A percentile compares a stretch with the other conserved stretches of the same genome.
These are phyloP conservation scores for Lycaon pictus DNA, from an alignment of 2,113 vertebrate species.

Conservation along the genomic window DNA sequence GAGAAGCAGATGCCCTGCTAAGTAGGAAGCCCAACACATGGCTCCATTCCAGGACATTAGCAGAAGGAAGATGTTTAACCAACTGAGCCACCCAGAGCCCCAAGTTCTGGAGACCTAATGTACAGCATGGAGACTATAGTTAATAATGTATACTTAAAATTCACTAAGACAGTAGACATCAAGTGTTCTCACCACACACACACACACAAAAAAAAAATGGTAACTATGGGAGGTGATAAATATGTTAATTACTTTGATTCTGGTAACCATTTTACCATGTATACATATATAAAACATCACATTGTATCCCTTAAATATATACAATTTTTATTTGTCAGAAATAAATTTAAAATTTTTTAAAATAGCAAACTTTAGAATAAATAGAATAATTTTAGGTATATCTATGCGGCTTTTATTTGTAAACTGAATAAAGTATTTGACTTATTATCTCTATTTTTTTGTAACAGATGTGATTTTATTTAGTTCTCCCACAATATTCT, in stretches of 20 bases:
- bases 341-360: background rate
- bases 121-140: background rate
- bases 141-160: background rate
- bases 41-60: too few species aligned
- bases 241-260: background rate
- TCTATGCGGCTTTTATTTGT: background rate
- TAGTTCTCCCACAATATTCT: background rate
- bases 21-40: too few species aligned
- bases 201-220: too few species aligned
- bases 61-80: too few species aligned
- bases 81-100: too few species aligned
- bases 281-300: background rate
- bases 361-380: background rate
- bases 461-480: background rate
- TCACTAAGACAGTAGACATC: background rate
- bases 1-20: too few species aligned
- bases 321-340: slow-evolving; percentile 9
- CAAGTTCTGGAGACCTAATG: background rate
- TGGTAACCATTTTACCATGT: background rate
- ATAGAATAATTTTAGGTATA: background rate
- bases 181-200: background rate
- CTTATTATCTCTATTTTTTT: background rate
- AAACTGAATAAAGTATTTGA: slow-evolving; percentile 6
- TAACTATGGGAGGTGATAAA: background rate
- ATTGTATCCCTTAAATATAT: background rate